Evolutionary conservation across 2,113 vertebrate genomes (phyloP).

Genomic region (Spilogale gracilis): DNA sequence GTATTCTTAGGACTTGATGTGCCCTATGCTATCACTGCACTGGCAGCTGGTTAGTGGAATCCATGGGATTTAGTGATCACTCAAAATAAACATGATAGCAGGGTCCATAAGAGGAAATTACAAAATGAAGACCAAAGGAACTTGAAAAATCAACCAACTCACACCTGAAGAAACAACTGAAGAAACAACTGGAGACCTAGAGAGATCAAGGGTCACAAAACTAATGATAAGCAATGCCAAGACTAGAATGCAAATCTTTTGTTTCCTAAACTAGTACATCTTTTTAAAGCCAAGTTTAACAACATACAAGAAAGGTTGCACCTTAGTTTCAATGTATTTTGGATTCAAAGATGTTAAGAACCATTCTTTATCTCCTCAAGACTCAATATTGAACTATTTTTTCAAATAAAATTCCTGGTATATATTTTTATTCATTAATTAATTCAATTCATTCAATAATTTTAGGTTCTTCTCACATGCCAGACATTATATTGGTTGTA

Average conservation of each 20-base stretch:
- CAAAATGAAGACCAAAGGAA: background rate
- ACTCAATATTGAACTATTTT: slow-evolving; percentile 21
- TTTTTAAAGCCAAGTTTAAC: background rate
- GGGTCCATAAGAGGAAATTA: background rate
- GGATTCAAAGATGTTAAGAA: background rate
- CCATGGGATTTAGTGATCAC: background rate
- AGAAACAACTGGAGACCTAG: background rate
- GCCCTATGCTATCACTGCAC: background rate
- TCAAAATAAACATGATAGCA: background rate
- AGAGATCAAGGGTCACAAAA: background rate
- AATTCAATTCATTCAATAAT: background rate
- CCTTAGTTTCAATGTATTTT: slow-evolving; percentile 5
- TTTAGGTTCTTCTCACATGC: background rate
- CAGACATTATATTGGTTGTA: background rate
- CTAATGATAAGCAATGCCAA: background rate
- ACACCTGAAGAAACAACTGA: background rate
- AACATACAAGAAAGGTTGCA: background rate
- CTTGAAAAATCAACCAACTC: background rate
- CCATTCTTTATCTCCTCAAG: background rate
- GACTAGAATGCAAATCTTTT: background rate
- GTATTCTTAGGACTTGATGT: background rate
- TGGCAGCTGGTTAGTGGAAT: background rate
- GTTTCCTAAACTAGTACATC: background rate
- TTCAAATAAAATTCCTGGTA: background rate
- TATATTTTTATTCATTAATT: background rate